Evolutionary conservation across 2,113 vertebrate genomes (phyloP).

Genomic region (Phoxinus phoxinus): DNA sequence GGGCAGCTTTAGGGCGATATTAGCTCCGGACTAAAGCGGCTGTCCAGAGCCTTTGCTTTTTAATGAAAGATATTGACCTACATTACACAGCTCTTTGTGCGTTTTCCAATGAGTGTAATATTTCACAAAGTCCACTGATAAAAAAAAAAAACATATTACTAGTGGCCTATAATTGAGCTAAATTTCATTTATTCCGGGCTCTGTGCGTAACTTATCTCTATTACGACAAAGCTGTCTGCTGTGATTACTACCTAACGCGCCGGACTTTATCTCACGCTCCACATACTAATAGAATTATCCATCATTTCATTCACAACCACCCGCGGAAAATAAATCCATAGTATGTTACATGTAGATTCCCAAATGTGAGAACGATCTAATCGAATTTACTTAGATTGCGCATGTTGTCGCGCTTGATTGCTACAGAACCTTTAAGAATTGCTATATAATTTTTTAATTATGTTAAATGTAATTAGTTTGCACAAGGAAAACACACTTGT

Average conservation of each 20-base stretch:
- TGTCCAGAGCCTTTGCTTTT: not conserved
- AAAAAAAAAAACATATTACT: slow-evolving; percentile 34
- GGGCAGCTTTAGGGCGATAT: not conserved
- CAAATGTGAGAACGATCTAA: not conserved
- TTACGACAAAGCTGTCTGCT: slow-evolving; percentile 34
- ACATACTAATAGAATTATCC: slow-evolving; percentile 36
- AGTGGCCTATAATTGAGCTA: slow-evolving; percentile 44
- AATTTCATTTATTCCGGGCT: slow-evolving; percentile 38
- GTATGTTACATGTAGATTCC: not conserved
- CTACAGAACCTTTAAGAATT: not conserved
- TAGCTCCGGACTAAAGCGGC: not conserved
- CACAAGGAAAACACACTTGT: not conserved
- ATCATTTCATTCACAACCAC: slow-evolving; percentile 11
- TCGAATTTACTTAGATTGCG: not conserved
- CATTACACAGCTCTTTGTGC: slow-evolving; percentile 13
- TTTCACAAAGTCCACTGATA: slow-evolving; percentile 42
- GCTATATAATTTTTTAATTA: not conserved
- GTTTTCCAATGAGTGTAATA: slow-evolving; percentile 28
- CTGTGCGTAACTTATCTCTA: slow-evolving; percentile 39
- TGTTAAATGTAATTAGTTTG: slow-evolving; percentile 2
- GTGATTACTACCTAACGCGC: slow-evolving; percentile 23
- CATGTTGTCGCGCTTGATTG: not conserved
- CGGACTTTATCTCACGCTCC: not conserved
- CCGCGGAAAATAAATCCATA: not conserved
- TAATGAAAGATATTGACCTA: slow-evolving; percentile 43